These are phyloP conservation scores for Andrena camellia DNA, from an alignment of 2,888 invertebrate genomes.

Conservation along the genomic window DNA sequence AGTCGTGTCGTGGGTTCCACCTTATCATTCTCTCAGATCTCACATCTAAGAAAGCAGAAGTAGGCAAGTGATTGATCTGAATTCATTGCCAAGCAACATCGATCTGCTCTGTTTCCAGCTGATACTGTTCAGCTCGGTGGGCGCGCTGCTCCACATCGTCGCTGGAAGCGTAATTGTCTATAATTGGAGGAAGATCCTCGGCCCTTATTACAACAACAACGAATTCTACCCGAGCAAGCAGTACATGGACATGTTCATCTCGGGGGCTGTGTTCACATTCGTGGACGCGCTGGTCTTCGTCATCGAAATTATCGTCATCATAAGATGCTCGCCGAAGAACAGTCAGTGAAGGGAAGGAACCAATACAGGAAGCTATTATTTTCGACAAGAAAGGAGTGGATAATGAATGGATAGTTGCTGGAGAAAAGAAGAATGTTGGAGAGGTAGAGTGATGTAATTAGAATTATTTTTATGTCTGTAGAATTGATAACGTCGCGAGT, in stretches of 20 bases:
- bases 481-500: background rate
- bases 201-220: constrained; percentile 83
- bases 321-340: constrained; percentile 82
- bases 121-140: constrained; percentile 88
- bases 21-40: background rate
- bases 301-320: constrained; percentile 88
- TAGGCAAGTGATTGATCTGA: background rate
- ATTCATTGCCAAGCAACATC: constrained; percentile 11
- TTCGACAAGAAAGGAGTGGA: background rate
- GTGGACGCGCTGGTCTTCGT: constrained; percentile 88
- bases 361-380: background rate
- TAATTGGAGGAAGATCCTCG: constrained; percentile 83
- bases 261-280: constrained; percentile 88
- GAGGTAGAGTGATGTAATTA: background rate
- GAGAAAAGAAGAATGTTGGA: too few species aligned
- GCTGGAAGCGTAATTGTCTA: constrained; percentile 89
- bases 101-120: constrained; percentile 82
- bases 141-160: constrained; percentile 88
- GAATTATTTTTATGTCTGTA: background rate
- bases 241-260: constrained; percentile 89
- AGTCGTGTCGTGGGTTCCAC: background rate
- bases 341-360: constrained; percentile 24
- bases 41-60: background rate
- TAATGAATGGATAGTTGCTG: too few species aligned
- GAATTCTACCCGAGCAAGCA: constrained; percentile 88